Evolutionary conservation across 2,797 vertebrate species (phyloP), one percentile per base, ranked within the genome.

Genomic region (Cossypha dichroa): DNA sequence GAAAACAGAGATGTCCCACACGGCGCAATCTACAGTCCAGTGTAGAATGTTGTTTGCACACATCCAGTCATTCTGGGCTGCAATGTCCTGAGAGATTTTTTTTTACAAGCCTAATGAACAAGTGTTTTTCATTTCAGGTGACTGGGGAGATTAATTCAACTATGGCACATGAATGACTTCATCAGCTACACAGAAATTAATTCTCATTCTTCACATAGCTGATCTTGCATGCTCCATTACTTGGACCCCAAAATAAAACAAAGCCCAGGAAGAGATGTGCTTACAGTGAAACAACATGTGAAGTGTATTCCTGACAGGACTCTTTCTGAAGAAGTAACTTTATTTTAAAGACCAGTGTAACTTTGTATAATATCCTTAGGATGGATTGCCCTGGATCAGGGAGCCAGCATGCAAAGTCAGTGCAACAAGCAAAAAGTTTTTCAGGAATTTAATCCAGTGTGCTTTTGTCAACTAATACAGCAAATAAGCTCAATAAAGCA

Each of bases 61-160:
- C 10, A 45, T 33, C 75, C 33, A 73, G 40, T 64, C 88, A 59
- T 73, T 89, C 73, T 15, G 21, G 70, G 51, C 72, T 96, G 58
- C 90, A 90, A 19, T 68, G 84, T 93, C 79, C 49, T 95, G 69
- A 79, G 74, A 93, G 67, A 73, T 34, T 17, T 58, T 52, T 52
- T 64, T 85, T 91, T 79, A 29, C 59, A 72, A 93, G 83, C 29
- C 64, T 84, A 96, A 96, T 76, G 77, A 97, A 92, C 79, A 95
- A 96, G 54, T 79, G 91, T 46, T 88, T 96, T 91, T 95, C 81
- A 56, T 93, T 97, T 92, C 94, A 97, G 85, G 90, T 91, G 94
- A 94, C 28, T 63, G 31, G 33, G 41, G 49, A 93, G 80, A 96
- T 90, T 93, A 96, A 96, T 85, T 95, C 80, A 96, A 43, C 60